Base-by-base conservation (phyloP, 2,113 vertebrate genomes). In the Charadrius vociferus region DNA sequence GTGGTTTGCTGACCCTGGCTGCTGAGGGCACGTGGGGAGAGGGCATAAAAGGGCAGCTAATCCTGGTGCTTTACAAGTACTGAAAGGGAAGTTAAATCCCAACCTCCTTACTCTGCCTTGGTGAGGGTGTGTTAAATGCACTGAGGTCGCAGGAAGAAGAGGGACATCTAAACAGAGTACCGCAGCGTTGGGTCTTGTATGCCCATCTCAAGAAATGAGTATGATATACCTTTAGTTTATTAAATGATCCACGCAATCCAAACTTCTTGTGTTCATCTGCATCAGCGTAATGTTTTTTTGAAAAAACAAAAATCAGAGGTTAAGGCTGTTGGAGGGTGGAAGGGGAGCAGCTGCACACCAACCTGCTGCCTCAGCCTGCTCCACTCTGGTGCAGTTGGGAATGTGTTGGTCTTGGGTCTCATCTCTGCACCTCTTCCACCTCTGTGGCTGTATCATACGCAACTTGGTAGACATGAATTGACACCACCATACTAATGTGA, bases 101-200 rank as follows among this genome's bases (percentile, higher is more conserved):
- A 56, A 43, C 34, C 8, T 39, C 3, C 9, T 71, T 63, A 14
- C 10, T 47, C 37, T 67, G 27, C 34, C 23, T 56, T 52, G 27
- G 24, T 47, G 27, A 67, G 62, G 36, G 29, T 18, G 20, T 4
- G 20, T 70, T 81, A 78, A 68, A 81, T 13, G 22, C 9, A 0
- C 7, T 22, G 53, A n/a, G 15, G n/a, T 24, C 41, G 45, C 1
- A 3, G 43, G 52, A 87, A n/a, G 47, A 86, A 73, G 56, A 37
- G 9, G 14, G 22, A 7, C 17, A 27, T 50, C 22, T 50, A n/a
- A 89, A 36, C 2, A 23, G 45, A 30, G 16, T 19, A 37, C 19
- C 3, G 1, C 7, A 49, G 24, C 3, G 1, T 10, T 61, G 32
- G 18, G 3, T 30, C 41, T 59, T 63, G 4, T 47, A 21, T 2